phyloP scores from a whole-genome alignment of 2,888 invertebrate species.

The Torymus texanus region DNA sequence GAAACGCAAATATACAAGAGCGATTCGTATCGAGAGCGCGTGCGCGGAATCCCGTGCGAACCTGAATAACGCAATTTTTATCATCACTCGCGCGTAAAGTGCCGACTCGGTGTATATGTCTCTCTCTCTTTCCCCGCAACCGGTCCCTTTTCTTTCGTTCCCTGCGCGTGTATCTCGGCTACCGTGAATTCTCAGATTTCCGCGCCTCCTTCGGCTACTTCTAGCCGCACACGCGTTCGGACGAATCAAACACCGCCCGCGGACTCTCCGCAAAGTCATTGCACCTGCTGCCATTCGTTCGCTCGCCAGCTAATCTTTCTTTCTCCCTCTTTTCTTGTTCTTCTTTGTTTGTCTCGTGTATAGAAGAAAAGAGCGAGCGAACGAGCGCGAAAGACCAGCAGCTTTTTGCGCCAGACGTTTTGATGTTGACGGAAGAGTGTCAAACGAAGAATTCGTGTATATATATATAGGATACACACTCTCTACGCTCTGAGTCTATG shows the following conservation, averaged over 20 bases:
- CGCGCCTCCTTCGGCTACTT: neutral
- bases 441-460: neutral
- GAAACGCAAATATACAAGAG: no score
- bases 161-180: no score
- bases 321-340: no score
- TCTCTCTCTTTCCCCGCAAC: neutral
- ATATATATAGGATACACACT: no score
- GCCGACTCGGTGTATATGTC: neutral
- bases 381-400: constrained; percentile 13
- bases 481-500: no score
- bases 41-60: constrained; percentile 7
- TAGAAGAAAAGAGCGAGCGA: neutral
- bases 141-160: neutral
- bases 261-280: no score
- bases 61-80: constrained; percentile 29
- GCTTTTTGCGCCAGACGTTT: neutral
- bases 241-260: neutral
- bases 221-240: neutral
- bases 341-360: neutral
- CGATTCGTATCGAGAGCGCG: neutral
- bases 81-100: constrained; percentile 13
- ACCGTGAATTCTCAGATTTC: constrained; percentile 15
- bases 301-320: no score
- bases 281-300: no score
- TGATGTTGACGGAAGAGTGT: constrained; percentile 59